Evolutionary conservation across 2,113 vertebrate species (phyloP).

Genomic region (Chamaea fasciata): DNA sequence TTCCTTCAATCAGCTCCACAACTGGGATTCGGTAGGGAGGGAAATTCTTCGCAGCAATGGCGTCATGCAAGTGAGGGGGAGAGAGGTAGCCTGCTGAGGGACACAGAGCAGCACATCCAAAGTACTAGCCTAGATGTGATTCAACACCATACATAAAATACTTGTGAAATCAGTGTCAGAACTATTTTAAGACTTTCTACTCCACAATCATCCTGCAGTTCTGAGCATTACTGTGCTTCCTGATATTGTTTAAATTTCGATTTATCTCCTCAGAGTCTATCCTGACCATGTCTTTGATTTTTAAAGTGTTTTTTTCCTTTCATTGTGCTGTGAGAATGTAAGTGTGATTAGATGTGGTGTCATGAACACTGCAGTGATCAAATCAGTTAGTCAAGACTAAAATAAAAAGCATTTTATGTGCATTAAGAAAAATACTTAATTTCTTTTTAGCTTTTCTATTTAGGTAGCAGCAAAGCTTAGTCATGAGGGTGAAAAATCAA

Average conservation of each 20-base stretch:
- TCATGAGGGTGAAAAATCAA: not conserved
- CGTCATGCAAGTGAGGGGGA: not conserved
- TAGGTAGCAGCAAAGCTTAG: not conserved
- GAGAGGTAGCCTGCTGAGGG: not conserved
- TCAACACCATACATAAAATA: not conserved
- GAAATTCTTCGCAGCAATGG: not conserved
- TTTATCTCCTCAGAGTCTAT: not conserved
- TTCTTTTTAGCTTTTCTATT: not conserved
- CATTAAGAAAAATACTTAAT: not conserved
- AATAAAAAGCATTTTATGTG: not conserved
- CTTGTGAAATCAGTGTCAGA: not conserved
- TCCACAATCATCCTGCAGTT: not conserved
- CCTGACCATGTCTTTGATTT: not conserved
- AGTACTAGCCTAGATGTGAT: not conserved
- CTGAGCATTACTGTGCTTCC: not conserved
- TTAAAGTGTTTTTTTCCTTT: not conserved
- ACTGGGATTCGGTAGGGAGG: not conserved
- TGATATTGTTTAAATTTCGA: not conserved
- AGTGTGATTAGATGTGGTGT: not conserved
- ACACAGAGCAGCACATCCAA: not conserved
- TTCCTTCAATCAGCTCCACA: not conserved
- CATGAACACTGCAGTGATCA: not conserved
- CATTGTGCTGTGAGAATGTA: not conserved
- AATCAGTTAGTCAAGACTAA: not conserved
- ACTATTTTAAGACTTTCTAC: not conserved